These are phyloP conservation scores for Pogonus chalceus DNA, from an alignment of 1,140 invertebrate genomes.

Conservation along the genomic window DNA sequence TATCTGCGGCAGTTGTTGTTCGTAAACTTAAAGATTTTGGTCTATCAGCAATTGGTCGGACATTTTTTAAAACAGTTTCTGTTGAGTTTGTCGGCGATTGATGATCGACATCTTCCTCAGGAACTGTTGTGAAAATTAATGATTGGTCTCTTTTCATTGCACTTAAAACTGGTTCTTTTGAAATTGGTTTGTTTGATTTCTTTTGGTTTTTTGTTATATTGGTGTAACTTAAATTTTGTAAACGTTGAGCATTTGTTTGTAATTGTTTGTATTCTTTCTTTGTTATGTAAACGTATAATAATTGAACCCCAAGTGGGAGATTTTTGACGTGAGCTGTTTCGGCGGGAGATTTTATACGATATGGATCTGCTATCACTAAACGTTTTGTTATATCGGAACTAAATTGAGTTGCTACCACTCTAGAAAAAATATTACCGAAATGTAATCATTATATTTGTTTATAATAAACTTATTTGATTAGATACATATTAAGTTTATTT, in stretches of 20 bases:
- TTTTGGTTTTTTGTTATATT: constrained; percentile 3
- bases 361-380: constrained; percentile 68
- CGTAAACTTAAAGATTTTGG: constrained; percentile 37
- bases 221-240: constrained; percentile 28
- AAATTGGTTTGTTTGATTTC: constrained; percentile 13
- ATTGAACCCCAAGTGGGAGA: constrained; percentile 63
- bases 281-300: constrained; percentile 64
- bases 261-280: constrained; percentile 48
- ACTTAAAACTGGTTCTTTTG: constrained; percentile 36
- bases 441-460: background rate
- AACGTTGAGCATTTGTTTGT: constrained; percentile 34
- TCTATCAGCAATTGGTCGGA: constrained; percentile 22
- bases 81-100: constrained; percentile 31
- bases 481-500: no score
- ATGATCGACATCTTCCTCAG: constrained; percentile 52
- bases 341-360: constrained; percentile 66
- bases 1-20: constrained; percentile 26
- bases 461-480: no score
- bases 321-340: constrained; percentile 54
- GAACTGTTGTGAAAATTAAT: constrained; percentile 63
- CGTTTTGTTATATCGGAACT: constrained; percentile 62
- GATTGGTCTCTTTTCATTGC: constrained; percentile 66
- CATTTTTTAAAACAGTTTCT: constrained; percentile 17
- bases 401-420: constrained; percentile 69
- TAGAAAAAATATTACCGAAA: constrained; percentile 36